Conservation (phyloP, 2,888 invertebrate genomes). For the Zhuqinia jingwanae region DNA sequence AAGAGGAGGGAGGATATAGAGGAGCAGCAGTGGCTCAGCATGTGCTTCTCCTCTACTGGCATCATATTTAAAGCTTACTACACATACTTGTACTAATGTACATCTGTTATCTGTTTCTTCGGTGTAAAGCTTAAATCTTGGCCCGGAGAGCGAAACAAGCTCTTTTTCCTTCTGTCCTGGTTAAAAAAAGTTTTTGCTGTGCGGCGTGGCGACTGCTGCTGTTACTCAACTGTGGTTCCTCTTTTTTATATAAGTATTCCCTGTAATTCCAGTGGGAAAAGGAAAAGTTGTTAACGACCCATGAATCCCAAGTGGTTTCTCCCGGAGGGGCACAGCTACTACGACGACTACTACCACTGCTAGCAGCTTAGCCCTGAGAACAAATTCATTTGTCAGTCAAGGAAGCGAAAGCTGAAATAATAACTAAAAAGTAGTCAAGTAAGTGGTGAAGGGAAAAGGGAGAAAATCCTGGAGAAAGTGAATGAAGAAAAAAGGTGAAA, state of each 20-base stretch:
- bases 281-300: constrained; percentile 56
- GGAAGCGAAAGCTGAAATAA: constrained; percentile 29
- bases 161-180: not conserved
- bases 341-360: too few relatives aligned
- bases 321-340: constrained; percentile 31
- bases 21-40: not conserved
- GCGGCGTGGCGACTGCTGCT: not conserved
- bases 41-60: not conserved
- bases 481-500: constrained; percentile 20
- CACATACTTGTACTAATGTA: constrained; percentile 25
- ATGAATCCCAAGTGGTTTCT: constrained; percentile 64
- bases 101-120: not conserved
- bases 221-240: constrained; percentile 8
- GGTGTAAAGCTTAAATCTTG: not conserved
- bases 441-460: not conserved
- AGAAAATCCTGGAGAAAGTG: constrained; percentile 15
- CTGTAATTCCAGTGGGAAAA: constrained; percentile 16
- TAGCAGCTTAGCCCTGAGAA: not conserved
- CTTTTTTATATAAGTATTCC: not conserved
- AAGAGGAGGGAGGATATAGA: too few relatives aligned
- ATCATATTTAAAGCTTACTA: constrained; percentile 30
- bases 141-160: not conserved
- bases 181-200: constrained; percentile 8
- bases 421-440: constrained; percentile 25
- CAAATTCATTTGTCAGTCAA: constrained; percentile 55